A percentile compares a stretch with the other conserved stretches of the same genome.
Conservation (phyloP, 53 echinoderm and acorn worm genomes). For the Glandiceps talaboti region DNA sequence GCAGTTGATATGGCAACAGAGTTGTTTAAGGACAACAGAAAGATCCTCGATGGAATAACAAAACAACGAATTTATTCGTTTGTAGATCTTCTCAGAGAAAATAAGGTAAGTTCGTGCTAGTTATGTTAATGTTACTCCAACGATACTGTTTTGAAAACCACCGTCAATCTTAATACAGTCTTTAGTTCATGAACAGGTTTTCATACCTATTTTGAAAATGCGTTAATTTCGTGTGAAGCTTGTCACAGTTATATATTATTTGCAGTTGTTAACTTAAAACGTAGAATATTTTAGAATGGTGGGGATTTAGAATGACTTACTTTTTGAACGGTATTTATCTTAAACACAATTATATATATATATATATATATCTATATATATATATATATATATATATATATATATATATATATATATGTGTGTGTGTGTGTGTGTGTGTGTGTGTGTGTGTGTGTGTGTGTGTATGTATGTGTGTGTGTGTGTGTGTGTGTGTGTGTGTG, state of each 20-base stretch:
- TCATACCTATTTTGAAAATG: no score
- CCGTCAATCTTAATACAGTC: no score
- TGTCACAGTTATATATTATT: no score
- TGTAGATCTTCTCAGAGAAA: not conserved
- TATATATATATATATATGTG: slow-evolving; percentile 10
- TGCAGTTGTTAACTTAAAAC: no score
- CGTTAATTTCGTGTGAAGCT: no score
- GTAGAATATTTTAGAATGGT: no score
- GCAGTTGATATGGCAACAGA: not conserved
- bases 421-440: slow-evolving; percentile 7
- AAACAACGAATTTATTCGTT: not conserved
- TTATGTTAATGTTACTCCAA: no score
- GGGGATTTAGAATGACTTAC: no score
- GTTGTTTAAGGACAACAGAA: not conserved
- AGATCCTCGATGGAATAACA: not conserved
- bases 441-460: slow-evolving; percentile 16
- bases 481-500: slow-evolving; percentile 2
- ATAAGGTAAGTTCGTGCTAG: not conserved
- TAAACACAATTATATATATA: no score
- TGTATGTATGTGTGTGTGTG: slow-evolving; percentile 8
- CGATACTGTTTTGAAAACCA: no score
- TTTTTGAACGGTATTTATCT: no score
- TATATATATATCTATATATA: not conserved
- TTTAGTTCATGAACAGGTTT: no score
- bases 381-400: slow-evolving; percentile 3